phyloP scores from a whole-genome alignment of 2,888 invertebrate species.

The Clepsis dumicolana region DNA sequence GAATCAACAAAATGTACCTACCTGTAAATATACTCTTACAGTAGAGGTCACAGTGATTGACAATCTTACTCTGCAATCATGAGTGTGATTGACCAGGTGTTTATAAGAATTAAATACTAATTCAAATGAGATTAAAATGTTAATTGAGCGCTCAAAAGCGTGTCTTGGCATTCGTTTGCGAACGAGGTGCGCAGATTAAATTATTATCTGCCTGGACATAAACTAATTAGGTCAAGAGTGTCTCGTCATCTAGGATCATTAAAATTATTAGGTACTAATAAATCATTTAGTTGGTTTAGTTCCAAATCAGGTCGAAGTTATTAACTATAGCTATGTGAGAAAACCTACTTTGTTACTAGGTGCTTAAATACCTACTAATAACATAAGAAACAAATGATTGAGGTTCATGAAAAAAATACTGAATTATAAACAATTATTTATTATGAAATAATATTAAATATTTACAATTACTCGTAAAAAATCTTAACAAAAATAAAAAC shows the following conservation, averaged over 20 bases:
- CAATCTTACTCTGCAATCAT: too few species aligned
- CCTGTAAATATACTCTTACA: too few species aligned
- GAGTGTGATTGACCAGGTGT: too few species aligned
- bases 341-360: not conserved
- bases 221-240: conserved; percentile 53
- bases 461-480: conserved; percentile 65
- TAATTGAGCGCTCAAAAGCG: conserved; percentile 31
- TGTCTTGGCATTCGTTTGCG: conserved; percentile 45
- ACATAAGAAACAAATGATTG: not conserved
- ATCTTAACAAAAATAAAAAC: conserved; percentile 62
- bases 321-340: not conserved
- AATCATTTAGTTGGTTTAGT: conserved; percentile 17
- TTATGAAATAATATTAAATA: conserved; percentile 68
- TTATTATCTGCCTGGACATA: conserved; percentile 40
- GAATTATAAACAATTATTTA: conserved; percentile 59
- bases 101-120: not conserved
- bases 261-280: conserved; percentile 12
- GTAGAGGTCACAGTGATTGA: too few species aligned
- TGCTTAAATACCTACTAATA: not conserved
- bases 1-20: not conserved
- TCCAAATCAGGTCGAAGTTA: not conserved
- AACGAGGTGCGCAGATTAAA: conserved; percentile 21
- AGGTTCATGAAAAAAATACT: conserved; percentile 42
- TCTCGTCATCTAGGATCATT: conserved; percentile 22
- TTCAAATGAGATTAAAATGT: conserved; percentile 26